A percentile compares a stretch with the other conserved stretches of the same genome.
Evolutionary conservation across 92 coral and sea anemone species (phyloP).

Genomic region (Palythoa grandis): DNA sequence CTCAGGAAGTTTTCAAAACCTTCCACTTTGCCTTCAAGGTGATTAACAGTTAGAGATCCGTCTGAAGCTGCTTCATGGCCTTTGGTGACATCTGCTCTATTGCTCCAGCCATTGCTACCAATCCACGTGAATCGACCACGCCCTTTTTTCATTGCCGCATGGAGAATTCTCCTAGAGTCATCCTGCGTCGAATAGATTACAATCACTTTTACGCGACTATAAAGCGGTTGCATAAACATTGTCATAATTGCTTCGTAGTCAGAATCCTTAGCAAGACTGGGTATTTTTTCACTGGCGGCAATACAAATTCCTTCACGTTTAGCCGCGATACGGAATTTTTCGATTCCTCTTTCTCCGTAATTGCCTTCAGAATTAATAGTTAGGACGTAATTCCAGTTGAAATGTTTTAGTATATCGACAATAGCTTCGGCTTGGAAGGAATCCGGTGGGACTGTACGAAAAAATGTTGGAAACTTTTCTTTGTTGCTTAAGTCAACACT

Average conservation of each 20-base stretch:
- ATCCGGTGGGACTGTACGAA: conserved; percentile 96
- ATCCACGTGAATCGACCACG: conserved; percentile 77
- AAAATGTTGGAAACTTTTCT: conserved; percentile 79
- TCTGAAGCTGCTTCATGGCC: conserved; percentile 83
- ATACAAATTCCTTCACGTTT: conserved; percentile 68
- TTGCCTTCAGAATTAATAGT: conserved; percentile 79
- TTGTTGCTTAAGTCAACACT: conserved; percentile 92
- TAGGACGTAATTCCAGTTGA: conserved; percentile 85
- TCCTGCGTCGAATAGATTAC: conserved; percentile 80
- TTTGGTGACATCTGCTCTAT: conserved; percentile 81
- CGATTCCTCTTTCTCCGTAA: conserved; percentile 85
- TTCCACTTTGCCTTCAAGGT: conserved; percentile 80
- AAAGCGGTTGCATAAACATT: conserved; percentile 5
- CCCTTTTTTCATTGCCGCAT: conserved; percentile 69
- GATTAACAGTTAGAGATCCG: conserved; percentile 88
- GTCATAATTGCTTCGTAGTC: conserved; percentile 50
- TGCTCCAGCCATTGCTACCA: conserved; percentile 98
- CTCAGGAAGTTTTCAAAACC: conserved; percentile 69
- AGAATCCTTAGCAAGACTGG: conserved; percentile 50
- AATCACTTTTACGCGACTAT: conserved; percentile 56
- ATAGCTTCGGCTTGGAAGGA: conserved; percentile 90
- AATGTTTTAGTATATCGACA: conserved; percentile 69
- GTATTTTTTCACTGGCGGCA: conserved; percentile 57
- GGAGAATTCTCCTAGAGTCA: conserved; percentile 78
- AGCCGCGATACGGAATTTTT: conserved; percentile 53